phyloP scores from a whole-genome alignment of 2,113 vertebrate genomes.

The Eulemur rufifrons region DNA sequence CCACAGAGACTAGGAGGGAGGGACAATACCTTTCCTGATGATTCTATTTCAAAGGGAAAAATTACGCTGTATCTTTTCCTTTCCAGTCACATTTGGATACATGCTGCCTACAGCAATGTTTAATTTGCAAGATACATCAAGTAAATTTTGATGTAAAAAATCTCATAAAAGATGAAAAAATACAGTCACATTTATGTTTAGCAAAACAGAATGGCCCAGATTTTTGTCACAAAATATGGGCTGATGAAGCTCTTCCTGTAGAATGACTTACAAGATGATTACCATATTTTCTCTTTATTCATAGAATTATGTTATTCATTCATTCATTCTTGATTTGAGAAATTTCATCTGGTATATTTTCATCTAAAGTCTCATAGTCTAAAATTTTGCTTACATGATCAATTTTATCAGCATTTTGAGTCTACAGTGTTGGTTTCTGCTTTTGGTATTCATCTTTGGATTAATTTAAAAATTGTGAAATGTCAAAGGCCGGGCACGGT shows the following conservation, averaged over 20 bases:
- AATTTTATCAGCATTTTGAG: not conserved
- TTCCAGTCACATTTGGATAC: not conserved
- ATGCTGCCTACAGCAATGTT: not conserved
- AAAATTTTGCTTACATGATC: not conserved
- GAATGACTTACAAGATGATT: not conserved
- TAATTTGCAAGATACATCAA: not conserved
- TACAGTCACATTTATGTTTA: not conserved
- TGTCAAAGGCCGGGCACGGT: not conserved
- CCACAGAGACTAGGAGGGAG: too few relatives aligned
- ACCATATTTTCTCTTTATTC: not conserved
- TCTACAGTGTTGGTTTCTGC: not conserved
- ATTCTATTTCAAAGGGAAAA: not conserved
- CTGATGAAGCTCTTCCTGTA: not conserved
- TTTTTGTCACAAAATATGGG: not conserved
- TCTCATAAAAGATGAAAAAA: not conserved
- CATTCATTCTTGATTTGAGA: not conserved
- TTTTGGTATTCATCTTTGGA: not conserved
- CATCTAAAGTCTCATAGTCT: not conserved
- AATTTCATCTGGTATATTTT: not conserved
- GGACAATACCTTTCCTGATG: not conserved
- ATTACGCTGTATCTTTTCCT: not conserved
- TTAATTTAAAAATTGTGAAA: not conserved
- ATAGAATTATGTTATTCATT: not conserved
- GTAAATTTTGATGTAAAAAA: not conserved
- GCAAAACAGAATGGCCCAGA: not conserved